Evolutionary conservation across 2,113 vertebrate species (phyloP), one percentile per base, ranked within the genome.

Genomic region (Gulo gulo): DNA sequence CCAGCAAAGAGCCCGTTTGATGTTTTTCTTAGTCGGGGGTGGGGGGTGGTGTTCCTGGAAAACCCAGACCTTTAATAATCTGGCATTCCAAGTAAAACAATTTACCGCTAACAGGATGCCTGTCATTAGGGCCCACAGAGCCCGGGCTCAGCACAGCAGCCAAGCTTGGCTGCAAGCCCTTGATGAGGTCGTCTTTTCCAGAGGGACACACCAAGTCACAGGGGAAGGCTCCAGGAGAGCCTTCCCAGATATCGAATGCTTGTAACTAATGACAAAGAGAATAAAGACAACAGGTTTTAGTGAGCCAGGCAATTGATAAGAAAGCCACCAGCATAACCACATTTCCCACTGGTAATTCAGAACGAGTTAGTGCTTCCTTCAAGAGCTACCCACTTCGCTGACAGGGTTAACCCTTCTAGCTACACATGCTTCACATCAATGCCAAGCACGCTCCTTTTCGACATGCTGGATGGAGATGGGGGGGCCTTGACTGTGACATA

Each of bases 241-340:
- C 71, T 42, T 42, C 74, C 7, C 26, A 45, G 74, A 26, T 39
- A 26, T 52, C 67, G 42, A 21, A 57, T 23, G n/a, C 84, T 42
- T 31, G 4, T 2, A 6, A 12, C 29, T 5, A 36, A 42, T 12
- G 79, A 89, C 50, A 10, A 8, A 2, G 47, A 79, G 47, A 78
- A 67, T 42, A 69, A 73, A 94, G 50, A 36, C 29, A n/a, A 71
- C 45, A 26, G 13, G 84, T 71, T 96, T 97, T 94, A 97, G 94
- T 87, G 79, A 86, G 87, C 74, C 88, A 96, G 92, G 83, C 93
- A 96, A 87, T 5, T 63, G 94, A 94, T 67, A 88, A 93, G 55
- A 74, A 79, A 95, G 91, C 85, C 92, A 89, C 34, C 0, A 76
- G 81, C 82, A 87, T 2, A n/a, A 50, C 92, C 84, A 74, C 81